phyloP scores from a whole-genome alignment of 2,888 invertebrate genomes.

The Caenorhabditis zanzibari region DNA sequence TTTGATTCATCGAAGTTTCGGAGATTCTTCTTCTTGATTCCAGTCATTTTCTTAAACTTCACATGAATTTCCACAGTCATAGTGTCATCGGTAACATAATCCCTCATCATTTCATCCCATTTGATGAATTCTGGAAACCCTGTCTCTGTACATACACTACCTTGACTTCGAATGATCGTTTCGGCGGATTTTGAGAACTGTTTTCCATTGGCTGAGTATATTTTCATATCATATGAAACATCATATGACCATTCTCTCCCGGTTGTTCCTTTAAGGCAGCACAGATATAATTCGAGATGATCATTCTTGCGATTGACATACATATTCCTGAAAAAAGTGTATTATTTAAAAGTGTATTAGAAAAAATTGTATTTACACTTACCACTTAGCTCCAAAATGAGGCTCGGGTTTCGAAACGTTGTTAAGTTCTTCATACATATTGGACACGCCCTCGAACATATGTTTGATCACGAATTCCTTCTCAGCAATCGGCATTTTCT shows the following conservation, averaged over 20 bases:
- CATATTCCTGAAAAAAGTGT: too few relatives aligned
- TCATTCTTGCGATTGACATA: background rate
- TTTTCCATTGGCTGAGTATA: too few relatives aligned
- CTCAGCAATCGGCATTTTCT: background rate
- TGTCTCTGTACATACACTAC: too few relatives aligned
- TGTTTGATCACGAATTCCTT: background rate
- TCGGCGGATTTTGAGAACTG: too few relatives aligned
- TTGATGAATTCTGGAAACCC: background rate
- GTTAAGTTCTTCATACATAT: background rate
- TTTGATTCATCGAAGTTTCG: background rate
- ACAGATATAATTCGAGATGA: background rate
- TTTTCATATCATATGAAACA: too few relatives aligned
- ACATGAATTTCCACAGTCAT: background rate
- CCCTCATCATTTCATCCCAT: background rate
- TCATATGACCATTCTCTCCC: too few relatives aligned
- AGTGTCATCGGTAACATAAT: background rate
- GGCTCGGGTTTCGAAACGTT: too few relatives aligned
- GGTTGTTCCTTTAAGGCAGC: too few relatives aligned
- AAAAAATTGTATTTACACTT: too few relatives aligned
- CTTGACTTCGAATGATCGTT: too few relatives aligned
- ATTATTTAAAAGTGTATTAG: too few relatives aligned
- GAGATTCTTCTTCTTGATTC: background rate
- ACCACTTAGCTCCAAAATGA: too few relatives aligned
- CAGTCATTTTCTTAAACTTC: background rate
- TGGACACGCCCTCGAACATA: background rate